Percentiles rank a stretch among this genome's conserved stretches.
Evolutionary conservation across 2,113 vertebrate genomes (phyloP).

Genomic region (Phalacrocorax aristotelis): DNA sequence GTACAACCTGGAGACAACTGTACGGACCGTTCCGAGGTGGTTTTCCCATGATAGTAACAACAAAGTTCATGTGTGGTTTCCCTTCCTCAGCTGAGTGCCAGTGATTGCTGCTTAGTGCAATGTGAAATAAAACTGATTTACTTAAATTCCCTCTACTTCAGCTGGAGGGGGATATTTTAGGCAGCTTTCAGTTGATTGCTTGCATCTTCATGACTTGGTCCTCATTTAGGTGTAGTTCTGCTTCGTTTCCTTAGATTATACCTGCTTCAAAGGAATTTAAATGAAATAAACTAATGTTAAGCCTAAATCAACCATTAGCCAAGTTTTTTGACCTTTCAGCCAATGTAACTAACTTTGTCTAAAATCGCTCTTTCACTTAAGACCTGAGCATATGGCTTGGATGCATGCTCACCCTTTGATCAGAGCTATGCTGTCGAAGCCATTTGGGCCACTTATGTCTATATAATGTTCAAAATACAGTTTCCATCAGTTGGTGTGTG

Average conservation of each 20-base stretch:
- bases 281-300: background rate
- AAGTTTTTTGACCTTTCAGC: background rate
- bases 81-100: background rate
- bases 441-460: background rate
- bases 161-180: background rate
- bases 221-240: constrained; percentile 16
- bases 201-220: background rate
- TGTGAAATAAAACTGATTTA: background rate
- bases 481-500: background rate
- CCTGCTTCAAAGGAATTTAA: background rate
- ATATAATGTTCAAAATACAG: background rate
- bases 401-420: background rate
- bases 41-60: background rate
- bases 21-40: background rate
- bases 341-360: background rate
- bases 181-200: background rate
- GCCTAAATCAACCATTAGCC: background rate
- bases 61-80: background rate
- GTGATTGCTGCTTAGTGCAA: constrained; percentile 1
- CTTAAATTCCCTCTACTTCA: background rate
- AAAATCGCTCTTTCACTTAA: background rate
- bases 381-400: background rate
- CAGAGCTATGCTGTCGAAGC: background rate
- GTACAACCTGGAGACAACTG: background rate
- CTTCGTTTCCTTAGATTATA: constrained; percentile 48